Conservation (phyloP, 2,888 invertebrate genomes). For the Ramazzottius varieornatus region DNA sequence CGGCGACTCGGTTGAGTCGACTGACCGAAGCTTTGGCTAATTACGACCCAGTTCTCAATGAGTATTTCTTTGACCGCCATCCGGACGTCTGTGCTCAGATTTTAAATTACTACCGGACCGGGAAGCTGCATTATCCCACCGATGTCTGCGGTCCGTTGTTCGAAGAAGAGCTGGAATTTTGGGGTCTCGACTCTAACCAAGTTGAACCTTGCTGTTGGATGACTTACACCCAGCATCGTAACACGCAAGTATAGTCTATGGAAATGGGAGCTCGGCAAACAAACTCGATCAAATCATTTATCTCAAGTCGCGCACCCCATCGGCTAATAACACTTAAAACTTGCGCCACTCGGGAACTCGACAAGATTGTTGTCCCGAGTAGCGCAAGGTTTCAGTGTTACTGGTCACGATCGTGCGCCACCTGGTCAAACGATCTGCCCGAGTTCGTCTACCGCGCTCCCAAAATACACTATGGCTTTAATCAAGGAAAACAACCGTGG, state of each 20-base stretch:
- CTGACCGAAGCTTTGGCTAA: constrained; percentile 83
- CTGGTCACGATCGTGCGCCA: too few relatives aligned
- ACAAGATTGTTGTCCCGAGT: neutral
- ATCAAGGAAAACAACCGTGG: too few relatives aligned
- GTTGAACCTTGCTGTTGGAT: constrained; percentile 32
- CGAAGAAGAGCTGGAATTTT: constrained; percentile 30
- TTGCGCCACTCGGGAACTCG: too few relatives aligned
- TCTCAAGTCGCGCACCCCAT: too few relatives aligned
- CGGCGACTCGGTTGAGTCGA: constrained; percentile 53
- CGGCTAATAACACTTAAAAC: too few relatives aligned
- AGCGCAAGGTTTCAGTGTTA: too few relatives aligned
- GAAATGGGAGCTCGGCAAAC: too few relatives aligned
- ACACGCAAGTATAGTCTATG: constrained; percentile 25
- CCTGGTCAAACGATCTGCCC: too few relatives aligned
- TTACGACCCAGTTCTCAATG: constrained; percentile 94
- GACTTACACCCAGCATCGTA: constrained; percentile 33
- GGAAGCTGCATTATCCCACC: constrained; percentile 30
- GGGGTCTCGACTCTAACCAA: constrained; percentile 30
- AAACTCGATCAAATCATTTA: too few relatives aligned
- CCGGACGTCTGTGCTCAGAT: constrained; percentile 71
- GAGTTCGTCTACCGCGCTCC: too few relatives aligned
- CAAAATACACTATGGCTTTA: too few relatives aligned
- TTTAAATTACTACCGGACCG: constrained; percentile 58
- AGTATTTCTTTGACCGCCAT: constrained; percentile 92
- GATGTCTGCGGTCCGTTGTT: constrained; percentile 30